phyloP scores from a whole-genome alignment of 2,888 invertebrate species.

The Catocala nupta region DNA sequence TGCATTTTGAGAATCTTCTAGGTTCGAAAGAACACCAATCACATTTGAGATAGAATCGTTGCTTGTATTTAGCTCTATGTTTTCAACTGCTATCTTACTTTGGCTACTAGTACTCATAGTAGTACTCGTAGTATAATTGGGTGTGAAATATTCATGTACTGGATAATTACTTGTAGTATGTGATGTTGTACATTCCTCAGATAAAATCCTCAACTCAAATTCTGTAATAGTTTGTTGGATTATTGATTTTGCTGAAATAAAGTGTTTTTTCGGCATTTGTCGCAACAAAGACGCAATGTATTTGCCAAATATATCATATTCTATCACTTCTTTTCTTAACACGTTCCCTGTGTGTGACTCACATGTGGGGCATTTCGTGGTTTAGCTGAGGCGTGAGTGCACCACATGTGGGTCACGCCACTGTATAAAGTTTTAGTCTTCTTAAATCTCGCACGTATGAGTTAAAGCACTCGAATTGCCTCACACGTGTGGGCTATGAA shows the following conservation, averaged over 20 bases:
- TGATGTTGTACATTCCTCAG: slow-evolving; percentile 23
- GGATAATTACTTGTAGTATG: slow-evolving; percentile 26
- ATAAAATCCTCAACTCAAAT: slow-evolving; percentile 24
- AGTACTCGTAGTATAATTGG: slow-evolving; percentile 27
- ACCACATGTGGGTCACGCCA: too few relatives aligned
- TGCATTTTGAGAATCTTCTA: slow-evolving; percentile 27
- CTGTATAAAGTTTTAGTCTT: too few relatives aligned
- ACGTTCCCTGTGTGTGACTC: too few relatives aligned
- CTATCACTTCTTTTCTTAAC: slow-evolving; percentile 25
- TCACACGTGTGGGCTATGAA: too few relatives aligned
- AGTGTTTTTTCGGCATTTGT: slow-evolving; percentile 25
- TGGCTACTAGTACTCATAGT: slow-evolving; percentile 22
- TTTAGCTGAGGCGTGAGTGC: too few relatives aligned
- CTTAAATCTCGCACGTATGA: too few relatives aligned
- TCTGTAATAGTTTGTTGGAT: slow-evolving; percentile 23
- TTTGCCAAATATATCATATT: slow-evolving; percentile 27
- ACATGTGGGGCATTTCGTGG: too few relatives aligned
- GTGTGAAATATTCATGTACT: slow-evolving; percentile 27
- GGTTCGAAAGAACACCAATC: slow-evolving; percentile 29
- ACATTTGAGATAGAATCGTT: slow-evolving; percentile 27
- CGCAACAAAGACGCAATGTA: slow-evolving; percentile 26
- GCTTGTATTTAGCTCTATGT: slow-evolving; percentile 22
- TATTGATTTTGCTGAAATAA: slow-evolving; percentile 26
- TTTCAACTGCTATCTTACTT: slow-evolving; percentile 24
- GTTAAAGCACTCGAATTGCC: too few relatives aligned